Evolutionary conservation across 2,113 vertebrate genomes (phyloP).

Genomic region (Pholis gunnellus): DNA sequence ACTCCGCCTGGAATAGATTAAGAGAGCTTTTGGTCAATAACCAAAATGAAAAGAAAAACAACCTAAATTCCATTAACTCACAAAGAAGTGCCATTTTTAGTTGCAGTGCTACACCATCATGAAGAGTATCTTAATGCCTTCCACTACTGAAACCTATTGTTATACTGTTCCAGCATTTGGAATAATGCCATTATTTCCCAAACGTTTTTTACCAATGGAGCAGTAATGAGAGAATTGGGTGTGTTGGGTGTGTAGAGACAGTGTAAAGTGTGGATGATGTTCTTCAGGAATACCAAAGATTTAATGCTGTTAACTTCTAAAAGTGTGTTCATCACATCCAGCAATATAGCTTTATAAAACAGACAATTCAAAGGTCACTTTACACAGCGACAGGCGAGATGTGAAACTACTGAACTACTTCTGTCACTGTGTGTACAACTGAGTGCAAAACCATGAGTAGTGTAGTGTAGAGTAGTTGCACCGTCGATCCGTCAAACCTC

Average conservation of each 20-base stretch:
- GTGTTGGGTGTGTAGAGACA: neutral
- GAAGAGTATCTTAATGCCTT: constrained; percentile 6
- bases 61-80: constrained; percentile 16
- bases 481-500: neutral
- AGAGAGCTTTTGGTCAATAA: constrained; percentile 15
- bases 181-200: constrained; percentile 6
- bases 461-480: too few relatives aligned
- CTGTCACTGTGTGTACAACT: neutral
- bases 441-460: neutral
- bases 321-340: neutral
- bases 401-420: neutral
- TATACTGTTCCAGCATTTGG: neutral
- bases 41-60: neutral
- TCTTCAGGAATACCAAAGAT: neutral
- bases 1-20: constrained; percentile 18
- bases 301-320: neutral
- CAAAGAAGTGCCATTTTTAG: constrained; percentile 2
- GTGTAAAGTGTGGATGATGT: neutral
- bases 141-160: neutral
- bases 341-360: neutral
- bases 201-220: neutral
- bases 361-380: neutral
- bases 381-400: neutral
- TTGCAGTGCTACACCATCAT: neutral
- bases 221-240: constrained; percentile 13